A percentile compares a stretch with the other conserved stretches of the same genome.
Evolutionary conservation across 2,113 vertebrate genomes (phyloP).

Genomic region (Perca schrenkii): DNA sequence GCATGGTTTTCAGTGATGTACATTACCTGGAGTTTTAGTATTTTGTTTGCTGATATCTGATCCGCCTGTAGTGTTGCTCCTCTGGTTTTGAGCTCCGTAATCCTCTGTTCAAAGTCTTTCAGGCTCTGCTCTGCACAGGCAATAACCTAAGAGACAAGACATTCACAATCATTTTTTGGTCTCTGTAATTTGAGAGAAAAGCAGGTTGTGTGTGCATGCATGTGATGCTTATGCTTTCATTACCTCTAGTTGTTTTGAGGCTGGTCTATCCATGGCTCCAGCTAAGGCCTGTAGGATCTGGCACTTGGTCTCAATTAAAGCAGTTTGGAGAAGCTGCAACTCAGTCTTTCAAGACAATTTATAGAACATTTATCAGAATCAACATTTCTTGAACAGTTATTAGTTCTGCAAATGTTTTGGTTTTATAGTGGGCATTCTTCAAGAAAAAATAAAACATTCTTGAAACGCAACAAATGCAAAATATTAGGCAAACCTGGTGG

Average conservation of each 20-base stretch:
- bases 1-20: neutral
- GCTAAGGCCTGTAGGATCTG: slow-evolving; percentile 91
- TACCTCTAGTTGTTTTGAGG: slow-evolving; percentile 94
- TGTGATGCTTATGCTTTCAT: neutral
- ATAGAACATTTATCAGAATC: neutral
- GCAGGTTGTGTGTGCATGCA: neutral
- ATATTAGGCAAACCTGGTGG: slow-evolving; percentile 87
- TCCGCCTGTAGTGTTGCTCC: slow-evolving; percentile 89
- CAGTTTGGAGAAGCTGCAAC: slow-evolving; percentile 89
- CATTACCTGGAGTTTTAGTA: slow-evolving; percentile 95
- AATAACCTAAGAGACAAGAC: slow-evolving; percentile 83
- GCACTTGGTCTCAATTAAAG: slow-evolving; percentile 91
- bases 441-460: neutral
- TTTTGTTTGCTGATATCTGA: slow-evolving; percentile 88
- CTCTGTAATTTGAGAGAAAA: neutral
- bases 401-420: slow-evolving; percentile 1
- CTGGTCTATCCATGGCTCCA: slow-evolving; percentile 87
- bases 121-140: slow-evolving; percentile 90
- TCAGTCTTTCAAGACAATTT: slow-evolving; percentile 85
- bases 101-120: slow-evolving; percentile 91
- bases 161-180: neutral
- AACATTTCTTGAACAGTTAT: neutral
- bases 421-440: neutral
- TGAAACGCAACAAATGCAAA: neutral
- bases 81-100: slow-evolving; percentile 89